Base-by-base conservation (phyloP, 2,797 vertebrate genomes). In the Betta splendens region DNA sequence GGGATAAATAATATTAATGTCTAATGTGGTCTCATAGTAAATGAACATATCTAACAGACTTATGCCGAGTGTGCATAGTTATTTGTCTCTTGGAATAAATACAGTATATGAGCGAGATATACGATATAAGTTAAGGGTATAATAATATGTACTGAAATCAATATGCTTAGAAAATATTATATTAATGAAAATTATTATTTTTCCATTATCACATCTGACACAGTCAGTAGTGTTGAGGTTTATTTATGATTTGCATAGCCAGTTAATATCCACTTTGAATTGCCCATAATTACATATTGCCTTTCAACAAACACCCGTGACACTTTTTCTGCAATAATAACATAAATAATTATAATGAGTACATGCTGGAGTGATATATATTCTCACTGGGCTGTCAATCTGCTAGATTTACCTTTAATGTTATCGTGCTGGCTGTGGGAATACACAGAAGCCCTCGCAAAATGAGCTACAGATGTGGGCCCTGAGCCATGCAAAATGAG, bases 401-500 rank as follows among this genome's bases (percentile, higher is more conserved):
- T 60, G 48, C 33, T 54, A 79, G 80, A 86, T 87, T 89, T 85
- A 86, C 71, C 63, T 87, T 73, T 84, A 84, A 85, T 55, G 85
- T 86, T 88, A 91, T 88, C 86, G 90, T 90, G 66, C 66, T 87
- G 84, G 84, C 82, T 70, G 35, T 12, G 75, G 56, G 26, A 73
- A 83, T 75, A 79, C 79, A 87, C 82, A 81, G 80, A 84, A 88
- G 79, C 69, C 46, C 51, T 64, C 21, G 0, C 52, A 44, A 88
- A 90, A 92, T 83, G 75, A 87, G 67, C 71, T 79, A 44, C 90
- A 92, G 89, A 92, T 92, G 90, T 89, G 58, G 69, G 75, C 55
- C 55, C 45, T 79, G 52, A 73, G 75, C 81, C 82, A 60, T 77
- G 72, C 57, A 54, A 64, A 81, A 75, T 52, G 55, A 73, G 63